Evolutionary conservation across 2,888 invertebrate species (phyloP).

Genomic region (Eudemis profundana): DNA sequence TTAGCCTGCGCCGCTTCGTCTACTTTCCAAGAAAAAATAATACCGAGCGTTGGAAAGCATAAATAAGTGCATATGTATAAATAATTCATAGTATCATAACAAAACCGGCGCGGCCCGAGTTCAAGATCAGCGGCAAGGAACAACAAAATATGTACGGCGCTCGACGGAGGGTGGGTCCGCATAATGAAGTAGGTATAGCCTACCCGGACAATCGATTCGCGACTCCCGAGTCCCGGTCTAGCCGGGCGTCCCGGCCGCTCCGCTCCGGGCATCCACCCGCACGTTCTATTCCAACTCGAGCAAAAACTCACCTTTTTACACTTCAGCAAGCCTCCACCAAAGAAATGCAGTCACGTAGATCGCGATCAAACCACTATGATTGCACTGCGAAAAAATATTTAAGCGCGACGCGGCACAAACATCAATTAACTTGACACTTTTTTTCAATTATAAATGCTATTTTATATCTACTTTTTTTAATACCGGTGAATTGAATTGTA

Average conservation of each 20-base stretch:
- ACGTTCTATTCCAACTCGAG: slow-evolving; percentile 56
- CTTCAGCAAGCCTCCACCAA: slow-evolving; percentile 74
- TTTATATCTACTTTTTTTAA: slow-evolving; percentile 55
- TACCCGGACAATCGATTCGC: slow-evolving; percentile 78
- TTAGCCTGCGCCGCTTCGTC: slow-evolving; percentile 17
- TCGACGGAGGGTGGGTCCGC: slow-evolving; percentile 69
- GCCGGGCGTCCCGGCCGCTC: slow-evolving; percentile 64
- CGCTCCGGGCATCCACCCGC: slow-evolving; percentile 59
- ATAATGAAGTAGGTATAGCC: slow-evolving; percentile 40
- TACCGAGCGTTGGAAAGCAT: slow-evolving; percentile 32
- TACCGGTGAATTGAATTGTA: slow-evolving; percentile 66
- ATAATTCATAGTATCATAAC: slow-evolving; percentile 63
- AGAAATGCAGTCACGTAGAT: slow-evolving; percentile 77
- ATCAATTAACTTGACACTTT: slow-evolving; percentile 73
- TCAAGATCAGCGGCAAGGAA: slow-evolving; percentile 72
- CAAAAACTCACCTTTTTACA: slow-evolving; percentile 81
- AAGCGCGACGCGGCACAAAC: slow-evolving; percentile 64
- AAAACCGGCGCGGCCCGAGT: slow-evolving; percentile 59
- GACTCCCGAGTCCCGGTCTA: slow-evolving; percentile 62
- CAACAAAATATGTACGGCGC: slow-evolving; percentile 56
- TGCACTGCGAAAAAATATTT: slow-evolving; percentile 69
- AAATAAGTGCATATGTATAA: slow-evolving; percentile 56
- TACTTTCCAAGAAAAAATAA: slow-evolving; percentile 40
- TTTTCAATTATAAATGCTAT: slow-evolving; percentile 54
- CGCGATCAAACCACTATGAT: slow-evolving; percentile 73